Percentiles rank a stretch among this genome's conserved stretches.
Evolutionary conservation across 64 coral and sea anemone species (phyloP).

Genomic region (Porites australiensis): DNA sequence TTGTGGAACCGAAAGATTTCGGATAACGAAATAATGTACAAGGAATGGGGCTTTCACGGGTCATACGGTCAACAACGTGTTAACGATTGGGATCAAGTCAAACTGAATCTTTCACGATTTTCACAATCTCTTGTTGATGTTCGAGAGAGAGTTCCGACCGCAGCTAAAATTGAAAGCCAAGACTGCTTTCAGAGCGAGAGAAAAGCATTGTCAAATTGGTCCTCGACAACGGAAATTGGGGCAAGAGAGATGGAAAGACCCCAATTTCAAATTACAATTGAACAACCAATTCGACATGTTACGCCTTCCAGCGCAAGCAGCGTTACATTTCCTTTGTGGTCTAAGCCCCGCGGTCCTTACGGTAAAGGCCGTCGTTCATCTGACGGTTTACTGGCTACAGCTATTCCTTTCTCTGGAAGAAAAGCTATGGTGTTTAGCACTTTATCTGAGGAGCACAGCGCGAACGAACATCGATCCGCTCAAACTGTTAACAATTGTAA

Average conservation of each 20-base stretch:
- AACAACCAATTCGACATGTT: slow-evolving; percentile 15
- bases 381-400: neutral
- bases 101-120: neutral
- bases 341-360: neutral
- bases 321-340: slow-evolving; percentile 1
- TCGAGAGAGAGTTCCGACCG: slow-evolving; percentile 27
- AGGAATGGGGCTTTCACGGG: neutral
- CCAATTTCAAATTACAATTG: slow-evolving; percentile 28
- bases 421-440: neutral
- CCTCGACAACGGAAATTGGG: slow-evolving; percentile 2
- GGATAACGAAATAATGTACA: slow-evolving; percentile 18
- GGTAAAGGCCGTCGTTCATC: neutral
- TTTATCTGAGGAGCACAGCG: slow-evolving; percentile 16
- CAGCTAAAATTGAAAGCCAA: neutral
- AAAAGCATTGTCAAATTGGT: neutral
- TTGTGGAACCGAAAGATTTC: neutral
- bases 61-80: neutral
- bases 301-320: slow-evolving; percentile 10
- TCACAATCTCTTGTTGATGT: neutral
- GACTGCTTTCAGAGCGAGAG: neutral
- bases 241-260: neutral
- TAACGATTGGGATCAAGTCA: slow-evolving; percentile 26
- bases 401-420: neutral
- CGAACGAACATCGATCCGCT: neutral
- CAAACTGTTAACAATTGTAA: neutral